A percentile compares a stretch with the other conserved stretches of the same genome.
Conservation (phyloP, 2,113 vertebrate genomes). For the Aix galericulata region DNA sequence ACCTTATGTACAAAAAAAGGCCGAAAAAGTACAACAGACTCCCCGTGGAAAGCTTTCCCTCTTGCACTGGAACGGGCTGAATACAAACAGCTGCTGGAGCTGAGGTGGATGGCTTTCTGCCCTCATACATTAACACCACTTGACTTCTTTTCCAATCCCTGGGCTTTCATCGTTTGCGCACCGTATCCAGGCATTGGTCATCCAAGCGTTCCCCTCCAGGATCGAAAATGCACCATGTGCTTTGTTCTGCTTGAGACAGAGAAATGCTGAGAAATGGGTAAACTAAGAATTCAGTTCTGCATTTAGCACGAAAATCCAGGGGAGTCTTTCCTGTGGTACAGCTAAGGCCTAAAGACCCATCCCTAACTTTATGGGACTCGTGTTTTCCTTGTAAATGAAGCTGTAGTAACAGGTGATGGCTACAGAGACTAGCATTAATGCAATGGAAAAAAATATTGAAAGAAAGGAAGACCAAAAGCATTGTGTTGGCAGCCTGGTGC, state of each 20-base stretch:
- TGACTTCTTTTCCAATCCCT: neutral
- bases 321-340: neutral
- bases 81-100: neutral
- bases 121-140: neutral
- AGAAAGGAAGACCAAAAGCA: neutral
- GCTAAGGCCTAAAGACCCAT: neutral
- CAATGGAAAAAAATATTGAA: neutral
- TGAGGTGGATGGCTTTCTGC: neutral
- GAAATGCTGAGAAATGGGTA: neutral
- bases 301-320: neutral
- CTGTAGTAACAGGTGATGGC: neutral
- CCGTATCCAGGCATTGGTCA: neutral
- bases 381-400: neutral
- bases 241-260: neutral
- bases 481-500: neutral
- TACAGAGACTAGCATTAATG: neutral
- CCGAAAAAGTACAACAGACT: neutral
- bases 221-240: neutral
- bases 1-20: neutral
- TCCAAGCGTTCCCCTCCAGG: neutral
- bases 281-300: neutral
- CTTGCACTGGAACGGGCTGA: neutral
- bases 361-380: neutral
- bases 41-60: neutral
- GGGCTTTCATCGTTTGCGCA: neutral